Percentiles rank a stretch among this genome's conserved stretches.
These are phyloP conservation scores for Armadillidium nasatum DNA, from an alignment of 1,140 invertebrate species.

Conservation along the genomic window DNA sequence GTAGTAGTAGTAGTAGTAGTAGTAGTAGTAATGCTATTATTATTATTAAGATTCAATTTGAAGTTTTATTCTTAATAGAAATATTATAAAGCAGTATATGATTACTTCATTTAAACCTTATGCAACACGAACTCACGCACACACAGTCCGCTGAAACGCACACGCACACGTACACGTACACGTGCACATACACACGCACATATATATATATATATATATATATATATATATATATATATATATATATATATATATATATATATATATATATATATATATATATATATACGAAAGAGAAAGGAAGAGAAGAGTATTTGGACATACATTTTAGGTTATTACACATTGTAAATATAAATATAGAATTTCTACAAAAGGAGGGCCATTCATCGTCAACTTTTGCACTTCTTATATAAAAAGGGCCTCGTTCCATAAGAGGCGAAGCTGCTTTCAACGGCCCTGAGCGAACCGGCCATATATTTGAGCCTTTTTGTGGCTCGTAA, in stretches of 20 bases:
- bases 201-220: conserved; percentile 4
- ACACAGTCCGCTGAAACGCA: too few relatives aligned
- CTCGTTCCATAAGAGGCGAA: not conserved
- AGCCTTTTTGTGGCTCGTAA: not conserved
- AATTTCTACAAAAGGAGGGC: conserved; percentile 7
- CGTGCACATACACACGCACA: too few relatives aligned
- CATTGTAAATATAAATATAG: not conserved
- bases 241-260: not conserved
- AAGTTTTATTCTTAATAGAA: too few relatives aligned
- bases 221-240: conserved; percentile 24
- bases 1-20: too few relatives aligned
- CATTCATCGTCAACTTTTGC: conserved; percentile 2
- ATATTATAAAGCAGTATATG: too few relatives aligned
- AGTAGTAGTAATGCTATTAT: too few relatives aligned
- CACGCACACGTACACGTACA: too few relatives aligned
- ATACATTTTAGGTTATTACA: too few relatives aligned
- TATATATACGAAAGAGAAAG: not conserved
- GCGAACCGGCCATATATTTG: conserved; percentile 9
- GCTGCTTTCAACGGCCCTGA: conserved; percentile 5
- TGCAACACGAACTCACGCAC: too few relatives aligned
- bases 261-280: not conserved
- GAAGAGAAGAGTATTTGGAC: too few relatives aligned
- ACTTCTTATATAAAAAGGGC: not conserved
- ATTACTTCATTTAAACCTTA: too few relatives aligned
- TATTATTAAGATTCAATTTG: too few relatives aligned